Evolutionary conservation across 2,113 vertebrate species (phyloP).

Genomic region (Microtus pennsylvanicus): DNA sequence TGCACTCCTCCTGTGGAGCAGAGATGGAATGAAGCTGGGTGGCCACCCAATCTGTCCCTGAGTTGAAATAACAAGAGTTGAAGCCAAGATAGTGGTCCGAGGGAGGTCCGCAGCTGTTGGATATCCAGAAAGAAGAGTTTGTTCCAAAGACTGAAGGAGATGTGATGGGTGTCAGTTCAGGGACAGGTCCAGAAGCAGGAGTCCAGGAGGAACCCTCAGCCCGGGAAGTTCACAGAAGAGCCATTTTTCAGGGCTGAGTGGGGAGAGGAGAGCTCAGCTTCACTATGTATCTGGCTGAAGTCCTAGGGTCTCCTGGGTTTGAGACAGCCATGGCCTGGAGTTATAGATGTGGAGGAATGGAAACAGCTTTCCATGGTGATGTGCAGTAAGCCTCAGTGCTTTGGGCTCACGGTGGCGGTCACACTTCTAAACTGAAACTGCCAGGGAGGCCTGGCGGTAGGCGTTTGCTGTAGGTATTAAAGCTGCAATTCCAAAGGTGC

Average conservation of each 20-base stretch:
- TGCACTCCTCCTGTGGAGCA: neutral
- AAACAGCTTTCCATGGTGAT: too few relatives aligned
- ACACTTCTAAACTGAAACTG: neutral
- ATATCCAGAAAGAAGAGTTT: neutral
- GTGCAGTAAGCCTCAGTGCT: neutral
- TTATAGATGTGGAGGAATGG: neutral
- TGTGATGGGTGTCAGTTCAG: too few relatives aligned
- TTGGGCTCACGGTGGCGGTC: neutral
- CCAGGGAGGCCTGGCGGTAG: neutral
- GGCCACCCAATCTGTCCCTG: neutral
- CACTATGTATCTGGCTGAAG: neutral
- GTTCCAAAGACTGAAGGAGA: neutral
- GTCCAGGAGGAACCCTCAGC: neutral
- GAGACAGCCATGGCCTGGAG: neutral
- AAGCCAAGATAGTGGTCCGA: neutral
- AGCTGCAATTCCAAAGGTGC: neutral
- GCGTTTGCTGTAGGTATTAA: neutral
- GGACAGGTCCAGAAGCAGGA: neutral
- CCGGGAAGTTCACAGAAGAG: neutral
- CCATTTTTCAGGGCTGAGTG: neutral
- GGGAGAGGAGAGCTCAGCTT: neutral
- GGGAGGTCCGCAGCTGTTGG: neutral
- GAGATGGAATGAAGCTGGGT: neutral
- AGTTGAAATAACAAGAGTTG: neutral
- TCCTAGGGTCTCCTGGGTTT: accelerated